Conservation (phyloP, 2,797 vertebrate species). For the Merluccius polli region DNA sequence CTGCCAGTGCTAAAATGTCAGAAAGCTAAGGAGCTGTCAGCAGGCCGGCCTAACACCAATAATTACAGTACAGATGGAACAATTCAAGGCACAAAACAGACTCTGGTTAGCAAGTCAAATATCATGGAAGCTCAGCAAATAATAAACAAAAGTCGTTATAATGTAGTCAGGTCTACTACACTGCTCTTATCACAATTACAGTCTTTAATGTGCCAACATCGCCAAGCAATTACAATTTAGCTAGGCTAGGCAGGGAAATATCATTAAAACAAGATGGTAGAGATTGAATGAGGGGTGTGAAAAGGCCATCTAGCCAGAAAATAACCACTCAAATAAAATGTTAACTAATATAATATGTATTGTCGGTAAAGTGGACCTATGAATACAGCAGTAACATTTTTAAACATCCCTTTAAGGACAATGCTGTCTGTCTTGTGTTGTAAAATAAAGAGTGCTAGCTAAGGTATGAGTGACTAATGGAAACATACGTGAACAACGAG, state of each 20-base stretch:
- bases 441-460: too few relatives aligned
- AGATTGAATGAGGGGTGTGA: not conserved
- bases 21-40: constrained; percentile 43
- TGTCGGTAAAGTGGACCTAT: not conserved
- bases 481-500: too few relatives aligned
- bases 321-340: not conserved
- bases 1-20: constrained; percentile 50
- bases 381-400: not conserved
- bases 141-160: not conserved
- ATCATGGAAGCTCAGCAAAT: constrained; percentile 6
- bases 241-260: not conserved
- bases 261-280: not conserved
- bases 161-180: not conserved
- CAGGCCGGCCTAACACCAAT: constrained; percentile 36
- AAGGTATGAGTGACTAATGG: too few relatives aligned
- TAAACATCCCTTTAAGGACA: not conserved
- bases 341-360: not conserved
- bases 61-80: constrained; percentile 39
- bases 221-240: constrained; percentile 3
- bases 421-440: too few relatives aligned
- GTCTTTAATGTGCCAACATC: constrained; percentile 2
- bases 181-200: not conserved
- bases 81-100: constrained; percentile 14
- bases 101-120: constrained; percentile 22
- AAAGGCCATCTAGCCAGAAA: not conserved